Evolutionary conservation across 2,113 vertebrate genomes (phyloP), one percentile per base, ranked within the genome.

Genomic region (Heterotilapia buettikoferi): DNA sequence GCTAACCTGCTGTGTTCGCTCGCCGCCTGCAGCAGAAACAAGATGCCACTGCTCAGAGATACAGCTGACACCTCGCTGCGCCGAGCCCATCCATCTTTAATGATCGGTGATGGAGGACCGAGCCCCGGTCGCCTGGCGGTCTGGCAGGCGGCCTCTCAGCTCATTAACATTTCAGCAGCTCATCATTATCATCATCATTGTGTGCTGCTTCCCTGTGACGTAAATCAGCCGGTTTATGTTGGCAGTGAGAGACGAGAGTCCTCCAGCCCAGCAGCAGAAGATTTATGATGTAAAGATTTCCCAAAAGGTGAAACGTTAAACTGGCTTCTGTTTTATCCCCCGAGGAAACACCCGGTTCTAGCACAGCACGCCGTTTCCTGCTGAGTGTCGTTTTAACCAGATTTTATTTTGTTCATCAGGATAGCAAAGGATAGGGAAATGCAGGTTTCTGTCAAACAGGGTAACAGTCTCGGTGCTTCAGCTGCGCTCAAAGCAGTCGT

Each of bases 141-240:
- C 89, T 84, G 79, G 54, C 83, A 13, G 43, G 31, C 57, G 9
- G 14, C 85, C 50, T 68, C 19, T 87, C 36, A 73, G 78, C 47
- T 92, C 90, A 89, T 92, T 90, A 92, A 89, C 89, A 90, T 91
- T 92, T 92, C 36, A 91, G 52, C 45, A 84, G 57, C 88, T 84
- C 68, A 76, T 88, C 59, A 52, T 83, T 12, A 71, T 66, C 40
- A 29, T 76, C 71, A 31, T 76, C 71, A 19, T 6, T 21, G 7
- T 21, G 80, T 57, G 84, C 40, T 7, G 68, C 84, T 50, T 61
- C 52, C 82, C 11, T 11, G 10, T 82, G 80, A 87, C 3, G n/a
- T n/a, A 45, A 43, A 29, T 68, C 76, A 43, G 40, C 31, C 52
- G 6, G 21, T 57, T 76, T 18, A 9, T 50, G 84, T 29, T 59